A percentile compares a stretch with the other conserved stretches of the same genome.
These are phyloP conservation scores for Ceratina japonica DNA, from an alignment of 1,140 invertebrate genomes.

Conservation along the genomic window DNA sequence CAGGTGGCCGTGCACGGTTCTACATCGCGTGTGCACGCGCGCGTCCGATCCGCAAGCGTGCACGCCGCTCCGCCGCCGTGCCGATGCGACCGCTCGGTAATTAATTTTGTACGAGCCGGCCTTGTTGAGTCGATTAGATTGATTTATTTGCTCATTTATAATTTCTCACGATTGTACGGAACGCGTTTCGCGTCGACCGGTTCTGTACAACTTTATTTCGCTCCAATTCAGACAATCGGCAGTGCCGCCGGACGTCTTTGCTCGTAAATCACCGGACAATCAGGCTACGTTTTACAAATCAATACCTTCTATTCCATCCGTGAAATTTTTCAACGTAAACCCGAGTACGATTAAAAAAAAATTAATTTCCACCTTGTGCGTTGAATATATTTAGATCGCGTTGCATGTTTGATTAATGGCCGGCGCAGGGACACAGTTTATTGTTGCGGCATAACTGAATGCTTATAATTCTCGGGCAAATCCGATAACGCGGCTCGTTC, in stretches of 20 bases:
- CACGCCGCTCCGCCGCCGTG: no score
- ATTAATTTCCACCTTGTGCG: no score
- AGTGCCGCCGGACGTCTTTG: no score
- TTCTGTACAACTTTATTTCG: not conserved
- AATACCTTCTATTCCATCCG: no score
- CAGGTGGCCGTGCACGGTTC: constrained; percentile 35
- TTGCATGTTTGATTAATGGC: not conserved
- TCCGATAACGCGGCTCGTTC: constrained; percentile 12
- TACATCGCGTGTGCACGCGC: constrained; percentile 23
- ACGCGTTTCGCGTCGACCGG: not conserved
- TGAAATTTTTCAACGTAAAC: no score
- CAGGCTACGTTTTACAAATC: no score
- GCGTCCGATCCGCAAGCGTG: no score
- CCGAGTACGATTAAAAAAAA: no score
- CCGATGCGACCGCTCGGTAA: constrained; percentile 25
- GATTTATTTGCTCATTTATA: constrained; percentile 43
- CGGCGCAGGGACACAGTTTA: not conserved
- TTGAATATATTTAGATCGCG: no score
- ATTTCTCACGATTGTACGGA: constrained; percentile 34
- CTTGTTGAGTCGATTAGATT: constrained; percentile 32
- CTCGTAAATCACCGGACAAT: no score
- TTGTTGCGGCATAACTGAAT: no score
- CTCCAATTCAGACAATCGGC: no score
- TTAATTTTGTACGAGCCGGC: constrained; percentile 43
- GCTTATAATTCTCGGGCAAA: not conserved